phyloP scores from a whole-genome alignment of 2,797 vertebrate genomes.

The Gadopsis marmoratus region DNA sequence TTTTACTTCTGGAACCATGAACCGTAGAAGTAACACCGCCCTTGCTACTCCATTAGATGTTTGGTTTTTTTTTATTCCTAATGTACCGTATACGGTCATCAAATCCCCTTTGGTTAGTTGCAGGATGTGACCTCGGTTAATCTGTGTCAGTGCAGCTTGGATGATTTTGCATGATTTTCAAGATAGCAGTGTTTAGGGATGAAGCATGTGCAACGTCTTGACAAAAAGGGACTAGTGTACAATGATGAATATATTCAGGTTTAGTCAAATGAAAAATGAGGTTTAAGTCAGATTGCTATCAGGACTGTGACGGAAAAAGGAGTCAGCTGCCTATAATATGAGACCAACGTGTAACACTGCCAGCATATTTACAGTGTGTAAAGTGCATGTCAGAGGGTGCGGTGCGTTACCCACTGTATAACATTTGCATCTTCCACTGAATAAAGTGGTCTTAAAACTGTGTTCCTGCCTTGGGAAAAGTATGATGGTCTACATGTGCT shows the following conservation, averaged over 20 bases:
- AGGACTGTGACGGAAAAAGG: background rate
- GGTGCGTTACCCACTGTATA: background rate
- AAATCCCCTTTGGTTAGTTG: background rate
- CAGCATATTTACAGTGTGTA: too few species aligned
- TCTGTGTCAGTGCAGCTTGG: background rate
- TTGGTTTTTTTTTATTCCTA: background rate
- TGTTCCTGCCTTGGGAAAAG: background rate
- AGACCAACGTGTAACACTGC: too few species aligned
- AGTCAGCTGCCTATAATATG: background rate
- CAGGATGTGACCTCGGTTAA: too few species aligned
- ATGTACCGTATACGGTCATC: background rate
- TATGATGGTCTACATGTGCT: background rate
- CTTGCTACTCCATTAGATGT: background rate
- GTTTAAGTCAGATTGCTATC: background rate
- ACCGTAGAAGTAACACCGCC: background rate
- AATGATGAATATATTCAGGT: background rate
- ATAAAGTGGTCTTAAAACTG: background rate
- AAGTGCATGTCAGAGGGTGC: background rate
- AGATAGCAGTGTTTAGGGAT: background rate
- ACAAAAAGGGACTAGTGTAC: background rate
- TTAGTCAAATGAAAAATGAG: slow-evolving; percentile 4
- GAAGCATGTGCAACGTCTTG: background rate
- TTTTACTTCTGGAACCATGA: background rate
- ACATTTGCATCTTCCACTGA: background rate
- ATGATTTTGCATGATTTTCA: background rate